Conservation (phyloP, 1,140 invertebrate species). For the Caenorhabditis briggsae region DNA sequence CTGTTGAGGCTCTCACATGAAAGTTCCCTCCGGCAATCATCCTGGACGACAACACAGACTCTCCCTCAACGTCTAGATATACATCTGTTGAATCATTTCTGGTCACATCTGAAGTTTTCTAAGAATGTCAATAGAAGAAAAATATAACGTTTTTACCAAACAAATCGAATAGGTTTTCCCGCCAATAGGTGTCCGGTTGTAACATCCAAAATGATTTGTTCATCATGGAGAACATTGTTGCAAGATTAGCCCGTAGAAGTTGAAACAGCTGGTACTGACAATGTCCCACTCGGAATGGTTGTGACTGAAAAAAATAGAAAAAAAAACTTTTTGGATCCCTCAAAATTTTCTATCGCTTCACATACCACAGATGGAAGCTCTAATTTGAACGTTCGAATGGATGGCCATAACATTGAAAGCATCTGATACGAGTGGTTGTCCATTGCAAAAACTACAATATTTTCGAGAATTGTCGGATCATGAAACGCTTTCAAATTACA, state of each 20-base stretch:
- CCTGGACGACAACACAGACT: conserved; percentile 26
- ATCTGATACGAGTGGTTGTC: conserved; percentile 42
- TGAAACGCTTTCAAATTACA: conserved; percentile 52
- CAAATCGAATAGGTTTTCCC: conserved; percentile 38
- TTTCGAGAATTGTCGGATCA: conserved; percentile 34
- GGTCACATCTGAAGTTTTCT: conserved; percentile 15
- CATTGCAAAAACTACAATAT: conserved; percentile 31
- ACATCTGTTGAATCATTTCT: conserved; percentile 34
- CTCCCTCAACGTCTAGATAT: conserved; percentile 33
- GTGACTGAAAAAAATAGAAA: background rate
- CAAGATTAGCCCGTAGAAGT: conserved; percentile 28
- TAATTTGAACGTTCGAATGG: conserved; percentile 20
- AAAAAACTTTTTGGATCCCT: background rate
- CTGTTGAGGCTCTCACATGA: conserved; percentile 25
- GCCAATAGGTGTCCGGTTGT: conserved; percentile 31
- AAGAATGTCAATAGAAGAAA: background rate
- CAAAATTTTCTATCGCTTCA: too few species aligned
- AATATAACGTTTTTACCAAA: background rate
- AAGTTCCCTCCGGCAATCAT: conserved; percentile 50
- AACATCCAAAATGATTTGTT: conserved; percentile 44
- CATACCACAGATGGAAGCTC: conserved; percentile 11
- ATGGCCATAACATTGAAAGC: conserved; percentile 6
- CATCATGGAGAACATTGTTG: conserved; percentile 45
- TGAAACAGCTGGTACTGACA: conserved; percentile 37
- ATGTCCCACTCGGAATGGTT: conserved; percentile 14